phyloP scores from a whole-genome alignment of 23 tunicate species.

The Trididemnum miniatum region DNA sequence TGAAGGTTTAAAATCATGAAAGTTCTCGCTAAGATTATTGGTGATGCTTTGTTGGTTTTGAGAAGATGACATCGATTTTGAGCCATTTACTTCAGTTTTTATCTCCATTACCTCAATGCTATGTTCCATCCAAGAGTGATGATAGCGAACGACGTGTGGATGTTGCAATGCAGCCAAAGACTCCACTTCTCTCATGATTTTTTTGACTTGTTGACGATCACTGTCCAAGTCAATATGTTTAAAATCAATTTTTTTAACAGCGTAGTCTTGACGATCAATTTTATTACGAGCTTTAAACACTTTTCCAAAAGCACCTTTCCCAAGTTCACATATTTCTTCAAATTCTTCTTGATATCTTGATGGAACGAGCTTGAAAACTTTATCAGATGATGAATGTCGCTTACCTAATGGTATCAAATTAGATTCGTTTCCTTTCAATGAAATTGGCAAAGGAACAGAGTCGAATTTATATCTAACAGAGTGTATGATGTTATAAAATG shows the following conservation, averaged over 20 bases:
- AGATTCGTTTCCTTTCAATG: background rate
- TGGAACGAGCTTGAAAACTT: slow-evolving; percentile 42
- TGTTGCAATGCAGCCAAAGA: slow-evolving; percentile 68
- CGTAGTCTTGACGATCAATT: slow-evolving; percentile 75
- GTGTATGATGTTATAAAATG: slow-evolving; percentile 69
- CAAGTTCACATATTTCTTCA: slow-evolving; percentile 48
- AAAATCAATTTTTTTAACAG: slow-evolving; percentile 63
- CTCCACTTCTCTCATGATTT: slow-evolving; percentile 71
- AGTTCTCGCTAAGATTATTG: background rate
- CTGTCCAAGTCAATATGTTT: slow-evolving; percentile 2
- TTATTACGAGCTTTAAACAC: slow-evolving; percentile 52
- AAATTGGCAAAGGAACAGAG: background rate
- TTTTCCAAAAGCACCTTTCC: slow-evolving; percentile 63
- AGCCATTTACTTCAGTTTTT: background rate
- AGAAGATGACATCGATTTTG: background rate
- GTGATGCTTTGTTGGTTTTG: background rate
- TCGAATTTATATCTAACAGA: slow-evolving; percentile 43
- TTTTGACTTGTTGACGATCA: slow-evolving; percentile 16
- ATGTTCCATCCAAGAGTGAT: slow-evolving; percentile 87
- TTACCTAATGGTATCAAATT: background rate
- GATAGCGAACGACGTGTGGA: slow-evolving; percentile 65
- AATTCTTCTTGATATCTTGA: slow-evolving; percentile 62
- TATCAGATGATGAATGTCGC: background rate
- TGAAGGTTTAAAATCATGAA: background rate
- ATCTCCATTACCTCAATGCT: background rate